These are phyloP conservation scores for Drosophila sordidapex DNA, from an alignment of 2,888 invertebrate genomes.

Conservation along the genomic window DNA sequence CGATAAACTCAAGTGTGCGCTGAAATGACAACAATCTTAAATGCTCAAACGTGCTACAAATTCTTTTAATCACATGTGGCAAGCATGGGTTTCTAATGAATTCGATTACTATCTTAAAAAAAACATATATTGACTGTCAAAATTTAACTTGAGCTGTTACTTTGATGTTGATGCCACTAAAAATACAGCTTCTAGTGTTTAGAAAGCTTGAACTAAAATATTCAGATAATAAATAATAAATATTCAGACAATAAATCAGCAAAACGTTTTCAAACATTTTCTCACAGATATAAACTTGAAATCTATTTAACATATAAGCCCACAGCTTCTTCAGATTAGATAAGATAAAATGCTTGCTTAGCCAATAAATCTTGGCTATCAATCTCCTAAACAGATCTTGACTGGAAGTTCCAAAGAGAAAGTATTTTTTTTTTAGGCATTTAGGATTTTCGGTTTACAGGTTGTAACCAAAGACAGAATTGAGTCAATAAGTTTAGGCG, in stretches of 20 bases:
- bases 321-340: background rate
- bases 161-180: background rate
- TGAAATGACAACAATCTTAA: background rate
- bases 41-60: background rate
- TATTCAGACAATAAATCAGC: background rate
- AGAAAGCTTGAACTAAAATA: background rate
- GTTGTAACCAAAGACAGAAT: background rate
- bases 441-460: slow-evolving; percentile 16
- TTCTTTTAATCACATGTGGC: background rate
- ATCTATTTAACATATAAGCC: background rate
- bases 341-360: background rate
- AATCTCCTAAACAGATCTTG: background rate
- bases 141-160: background rate
- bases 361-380: slow-evolving; percentile 10
- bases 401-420: slow-evolving; percentile 32
- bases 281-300: background rate
- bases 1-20: background rate
- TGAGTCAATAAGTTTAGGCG: slow-evolving; percentile 2
- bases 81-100: background rate
- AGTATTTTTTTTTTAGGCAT: slow-evolving; percentile 19
- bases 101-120: background rate
- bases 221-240: background rate
- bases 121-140: background rate
- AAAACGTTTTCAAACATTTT: background rate
- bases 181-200: background rate